Base-by-base conservation (phyloP, 2,888 invertebrate genomes). In the Agonopterix heracliana region DNA sequence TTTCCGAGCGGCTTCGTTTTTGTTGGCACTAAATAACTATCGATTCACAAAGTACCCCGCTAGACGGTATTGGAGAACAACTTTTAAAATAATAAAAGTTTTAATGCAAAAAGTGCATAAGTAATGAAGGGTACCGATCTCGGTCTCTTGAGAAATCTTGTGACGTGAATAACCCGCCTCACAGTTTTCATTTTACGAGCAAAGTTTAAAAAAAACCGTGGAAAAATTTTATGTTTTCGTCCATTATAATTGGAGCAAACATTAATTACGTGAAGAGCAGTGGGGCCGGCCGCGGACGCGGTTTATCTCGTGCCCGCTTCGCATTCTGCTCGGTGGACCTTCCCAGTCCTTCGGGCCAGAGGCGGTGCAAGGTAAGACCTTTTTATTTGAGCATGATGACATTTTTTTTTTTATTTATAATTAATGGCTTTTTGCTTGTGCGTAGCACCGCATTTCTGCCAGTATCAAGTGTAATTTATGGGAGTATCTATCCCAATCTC, bases 211-310 rank as follows among this genome's bases (percentile, higher is more conserved):
- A 56, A 62, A 60, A 69, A 63, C 58, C 57, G 51, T 51, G 56
- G 45, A 56, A 38, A 57, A 60, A 51, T 61, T 67, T 68, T 66
- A 63, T 63, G 17, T 63, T 65, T 71, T 67, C 56, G 49, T 57
- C 63, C 62, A 66, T 74, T 71, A 72, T 76, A 77, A 79, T 79
- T 74, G 70, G 66, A 74, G 73, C 71, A 78, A 78, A 78, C 68
- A 75, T 76, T 77, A 75, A 78, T 78, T 78, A 77, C 63, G 63
- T 56, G 64, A 63, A 69, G 62, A 70, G 70, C 67, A 57, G 55
- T 47, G 60, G 57, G 64, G 60, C 59, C 60, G 62, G 54, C 55
- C n/a, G 55, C 55, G 55, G 57, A 53, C 54, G 55, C 49, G 46
- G 46, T 34, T 46, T 46, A 41, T 46, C 46, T 26, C 45, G 45